Percentiles rank a stretch among this genome's conserved stretches.
Conservation (phyloP, 2,113 vertebrate species). For the Steatornis caripensis region DNA sequence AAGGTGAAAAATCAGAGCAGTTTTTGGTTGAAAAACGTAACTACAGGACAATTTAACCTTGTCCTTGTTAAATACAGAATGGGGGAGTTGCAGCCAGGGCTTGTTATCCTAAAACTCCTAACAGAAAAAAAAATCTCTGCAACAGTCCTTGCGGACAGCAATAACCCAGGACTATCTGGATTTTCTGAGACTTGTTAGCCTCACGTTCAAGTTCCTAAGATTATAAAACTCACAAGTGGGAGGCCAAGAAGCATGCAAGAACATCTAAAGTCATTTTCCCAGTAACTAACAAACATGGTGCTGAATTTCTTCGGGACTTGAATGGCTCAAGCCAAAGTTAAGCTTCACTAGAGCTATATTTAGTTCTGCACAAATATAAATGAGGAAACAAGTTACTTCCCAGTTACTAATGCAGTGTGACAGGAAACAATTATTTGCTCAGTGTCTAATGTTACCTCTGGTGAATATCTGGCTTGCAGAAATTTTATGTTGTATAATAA, state of each 20-base stretch:
- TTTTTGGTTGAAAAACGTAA: neutral
- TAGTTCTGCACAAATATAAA: conserved; percentile 34
- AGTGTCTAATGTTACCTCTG: conserved; percentile 50
- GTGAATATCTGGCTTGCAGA: conserved; percentile 15
- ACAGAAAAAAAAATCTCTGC: neutral
- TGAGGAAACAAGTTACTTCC: conserved; percentile 24
- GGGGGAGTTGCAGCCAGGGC: neutral
- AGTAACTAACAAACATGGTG: neutral
- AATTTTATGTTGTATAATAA: neutral
- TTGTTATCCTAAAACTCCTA: neutral
- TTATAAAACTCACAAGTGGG: neutral
- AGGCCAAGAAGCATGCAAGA: neutral
- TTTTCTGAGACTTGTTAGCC: neutral
- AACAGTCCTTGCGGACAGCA: neutral
- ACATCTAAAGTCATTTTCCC: neutral
- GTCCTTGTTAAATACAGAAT: neutral
- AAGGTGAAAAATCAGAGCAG: neutral
- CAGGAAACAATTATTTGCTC: conserved; percentile 54
- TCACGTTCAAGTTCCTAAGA: neutral
- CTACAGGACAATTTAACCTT: neutral
- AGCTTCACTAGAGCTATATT: conserved; percentile 30
- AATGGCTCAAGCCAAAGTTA: neutral
- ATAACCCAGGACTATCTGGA: neutral
- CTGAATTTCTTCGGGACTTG: neutral
- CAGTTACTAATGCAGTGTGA: conserved; percentile 39